A percentile compares a stretch with the other conserved stretches of the same genome.
Evolutionary conservation across 1,140 invertebrate species (phyloP).

Genomic region (Propsilocerus akamusi): DNA sequence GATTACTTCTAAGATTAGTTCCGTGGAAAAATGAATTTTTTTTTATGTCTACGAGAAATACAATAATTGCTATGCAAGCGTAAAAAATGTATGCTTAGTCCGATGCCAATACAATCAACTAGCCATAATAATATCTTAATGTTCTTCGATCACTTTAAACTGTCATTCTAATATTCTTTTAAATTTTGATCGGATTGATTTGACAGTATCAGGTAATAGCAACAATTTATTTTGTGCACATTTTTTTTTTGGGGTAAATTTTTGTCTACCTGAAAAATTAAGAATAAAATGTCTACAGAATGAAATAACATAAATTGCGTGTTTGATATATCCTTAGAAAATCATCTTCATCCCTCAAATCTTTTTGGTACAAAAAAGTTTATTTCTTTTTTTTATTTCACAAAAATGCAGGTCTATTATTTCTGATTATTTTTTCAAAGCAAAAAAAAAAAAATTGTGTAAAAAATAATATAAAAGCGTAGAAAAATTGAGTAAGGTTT

Average conservation of each 20-base stretch:
- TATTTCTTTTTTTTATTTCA: not conserved
- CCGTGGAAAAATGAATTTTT: too few relatives aligned
- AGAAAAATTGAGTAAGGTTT: conserved; percentile 4
- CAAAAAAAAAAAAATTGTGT: too few relatives aligned
- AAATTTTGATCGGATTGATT: not conserved
- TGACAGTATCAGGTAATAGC: conserved; percentile 1
- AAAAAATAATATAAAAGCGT: not conserved
- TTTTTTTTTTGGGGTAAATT: not conserved
- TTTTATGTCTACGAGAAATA: too few relatives aligned
- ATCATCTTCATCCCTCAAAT: conserved; percentile 2
- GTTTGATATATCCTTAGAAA: not conserved
- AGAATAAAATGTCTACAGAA: not conserved
- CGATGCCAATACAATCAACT: too few relatives aligned
- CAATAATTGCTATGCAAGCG: too few relatives aligned
- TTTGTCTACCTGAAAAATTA: not conserved
- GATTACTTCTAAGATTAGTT: too few relatives aligned
- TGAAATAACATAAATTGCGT: not conserved
- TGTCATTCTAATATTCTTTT: not conserved
- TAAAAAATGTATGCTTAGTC: too few relatives aligned
- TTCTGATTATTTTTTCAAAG: too few relatives aligned
- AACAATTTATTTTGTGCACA: not conserved
- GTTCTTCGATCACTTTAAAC: not conserved
- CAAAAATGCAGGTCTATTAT: too few relatives aligned
- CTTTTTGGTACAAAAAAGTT: not conserved
- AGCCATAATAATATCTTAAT: too few relatives aligned